These are phyloP conservation scores for Eucera pruinosa DNA, from an alignment of 2,888 invertebrate genomes.

Conservation along the genomic window DNA sequence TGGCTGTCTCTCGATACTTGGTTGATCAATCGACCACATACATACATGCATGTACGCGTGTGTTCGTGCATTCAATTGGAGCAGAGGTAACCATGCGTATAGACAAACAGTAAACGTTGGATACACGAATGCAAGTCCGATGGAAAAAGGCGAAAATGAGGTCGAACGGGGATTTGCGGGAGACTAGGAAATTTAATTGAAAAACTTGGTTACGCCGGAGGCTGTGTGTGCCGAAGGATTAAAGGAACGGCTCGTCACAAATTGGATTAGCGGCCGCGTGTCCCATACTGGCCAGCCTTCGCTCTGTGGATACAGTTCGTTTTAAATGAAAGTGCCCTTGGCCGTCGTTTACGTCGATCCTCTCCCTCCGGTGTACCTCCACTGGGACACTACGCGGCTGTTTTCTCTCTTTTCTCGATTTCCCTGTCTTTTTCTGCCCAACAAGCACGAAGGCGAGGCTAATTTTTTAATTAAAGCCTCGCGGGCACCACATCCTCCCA, in stretches of 20 bases:
- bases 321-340: constrained; percentile 75
- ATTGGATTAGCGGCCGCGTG: constrained; percentile 74
- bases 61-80: neutral
- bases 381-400: neutral
- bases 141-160: constrained; percentile 29
- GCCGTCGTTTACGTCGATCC: constrained; percentile 65
- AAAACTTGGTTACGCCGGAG: constrained; percentile 63
- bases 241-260: constrained; percentile 74
- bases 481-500: constrained; percentile 8
- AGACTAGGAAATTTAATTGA: constrained; percentile 71
- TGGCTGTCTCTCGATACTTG: constrained; percentile 14
- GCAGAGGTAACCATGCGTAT: too few species aligned
- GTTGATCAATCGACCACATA: constrained; percentile 25
- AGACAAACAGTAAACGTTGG: neutral
- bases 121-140: neutral
- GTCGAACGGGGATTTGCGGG: constrained; percentile 53
- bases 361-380: constrained; percentile 8
- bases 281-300: constrained; percentile 32
- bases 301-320: constrained; percentile 54
- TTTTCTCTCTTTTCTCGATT: neutral
- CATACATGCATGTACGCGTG: neutral
- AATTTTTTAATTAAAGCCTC: constrained; percentile 71
- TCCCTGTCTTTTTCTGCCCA: constrained; percentile 22
- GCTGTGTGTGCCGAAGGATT: constrained; percentile 70
- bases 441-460: constrained; percentile 55